phyloP scores from a whole-genome alignment of 2,797 vertebrate genomes.

The Protosalanx chinensis region DNA sequence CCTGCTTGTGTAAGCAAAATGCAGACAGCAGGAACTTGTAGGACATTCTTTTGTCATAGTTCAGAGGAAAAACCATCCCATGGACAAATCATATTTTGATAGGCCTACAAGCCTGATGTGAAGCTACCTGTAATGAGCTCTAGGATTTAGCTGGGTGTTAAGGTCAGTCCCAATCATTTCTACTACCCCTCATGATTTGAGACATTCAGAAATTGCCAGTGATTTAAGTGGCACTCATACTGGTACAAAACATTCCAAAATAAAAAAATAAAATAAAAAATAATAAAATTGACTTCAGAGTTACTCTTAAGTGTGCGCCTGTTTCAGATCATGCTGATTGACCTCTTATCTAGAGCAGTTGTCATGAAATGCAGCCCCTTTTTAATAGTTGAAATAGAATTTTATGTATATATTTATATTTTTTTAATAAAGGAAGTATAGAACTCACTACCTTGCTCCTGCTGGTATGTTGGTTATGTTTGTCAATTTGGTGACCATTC shows the following conservation, averaged over 20 bases:
- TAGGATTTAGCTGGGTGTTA: slow-evolving; percentile 79
- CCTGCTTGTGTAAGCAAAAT: slow-evolving; percentile 57
- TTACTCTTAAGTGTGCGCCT: slow-evolving; percentile 81
- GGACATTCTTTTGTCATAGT: slow-evolving; percentile 67
- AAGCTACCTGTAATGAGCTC: slow-evolving; percentile 75
- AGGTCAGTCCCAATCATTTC: slow-evolving; percentile 78
- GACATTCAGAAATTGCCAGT: slow-evolving; percentile 71
- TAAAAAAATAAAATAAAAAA: slow-evolving; percentile 66
- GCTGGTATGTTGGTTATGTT: slow-evolving; percentile 84
- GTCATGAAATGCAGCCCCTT: slow-evolving; percentile 83
- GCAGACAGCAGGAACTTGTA: slow-evolving; percentile 60
- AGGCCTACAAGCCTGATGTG: slow-evolving; percentile 73
- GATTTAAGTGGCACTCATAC: slow-evolving; percentile 75
- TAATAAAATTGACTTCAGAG: slow-evolving; percentile 69
- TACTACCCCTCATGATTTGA: slow-evolving; percentile 75
- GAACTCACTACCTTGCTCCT: slow-evolving; percentile 85
- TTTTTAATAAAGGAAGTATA: slow-evolving; percentile 88
- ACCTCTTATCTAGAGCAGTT: slow-evolving; percentile 82
- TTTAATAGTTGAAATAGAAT: slow-evolving; percentile 87
- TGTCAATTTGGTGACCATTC: slow-evolving; percentile 78
- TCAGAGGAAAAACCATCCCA: slow-evolving; percentile 64
- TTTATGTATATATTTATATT: slow-evolving; percentile 87
- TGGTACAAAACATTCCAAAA: slow-evolving; percentile 84
- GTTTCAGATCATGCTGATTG: slow-evolving; percentile 81
- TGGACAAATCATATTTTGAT: slow-evolving; percentile 65